Evolutionary conservation across 2,888 invertebrate genomes (phyloP), one percentile per base, ranked within the genome.

Genomic region (Tetanocera ferruginea): DNA sequence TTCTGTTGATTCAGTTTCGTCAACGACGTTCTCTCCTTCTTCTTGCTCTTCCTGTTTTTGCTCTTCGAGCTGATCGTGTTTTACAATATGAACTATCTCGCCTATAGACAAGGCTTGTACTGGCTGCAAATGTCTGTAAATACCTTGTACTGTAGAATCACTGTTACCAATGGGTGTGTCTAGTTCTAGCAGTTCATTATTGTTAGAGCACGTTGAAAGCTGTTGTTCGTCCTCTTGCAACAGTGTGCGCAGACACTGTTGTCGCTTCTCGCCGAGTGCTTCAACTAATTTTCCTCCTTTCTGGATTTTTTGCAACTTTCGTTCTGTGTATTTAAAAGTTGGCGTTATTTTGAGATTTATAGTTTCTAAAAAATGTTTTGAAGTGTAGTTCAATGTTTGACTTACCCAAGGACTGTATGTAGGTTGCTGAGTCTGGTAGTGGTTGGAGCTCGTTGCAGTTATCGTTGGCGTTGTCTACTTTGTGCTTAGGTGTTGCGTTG

Each of bases 351-450:
- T 43, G 5, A 49, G 37, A 69, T 69, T 37, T 23, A 9, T 64
- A 23, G 23, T 49, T 69, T 69, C 64, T 14, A 8, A 31, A 62
- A 25, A 62, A 62, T 62, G 11, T 17, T 69, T 69, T 69, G 69
- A 51, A 43, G 43, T 43, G 5, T 60, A 72, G 51, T 31, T 34
- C 34, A n/a, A 67, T 49, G 28, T 43, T 52, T 89, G 78, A 84
- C 87, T 88, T 90, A 95, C 95, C 94, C 83, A 95, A 91, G 81
- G 92, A 89, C 79, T 93, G 93, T 76, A 95, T 89, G 78, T 90
- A 90, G 66, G 84, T 85, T 43, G 85, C 82, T 1, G 89, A 90
- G 79, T 90, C 90, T 0, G 89, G 89, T 75, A 89, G 81, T 1
- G 94, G 94, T 76, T 86, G 84, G 71, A 83, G 85, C 9, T 82